Evolutionary conservation across 2,888 invertebrate genomes (phyloP).

Genomic region (Metellina segmentata): DNA sequence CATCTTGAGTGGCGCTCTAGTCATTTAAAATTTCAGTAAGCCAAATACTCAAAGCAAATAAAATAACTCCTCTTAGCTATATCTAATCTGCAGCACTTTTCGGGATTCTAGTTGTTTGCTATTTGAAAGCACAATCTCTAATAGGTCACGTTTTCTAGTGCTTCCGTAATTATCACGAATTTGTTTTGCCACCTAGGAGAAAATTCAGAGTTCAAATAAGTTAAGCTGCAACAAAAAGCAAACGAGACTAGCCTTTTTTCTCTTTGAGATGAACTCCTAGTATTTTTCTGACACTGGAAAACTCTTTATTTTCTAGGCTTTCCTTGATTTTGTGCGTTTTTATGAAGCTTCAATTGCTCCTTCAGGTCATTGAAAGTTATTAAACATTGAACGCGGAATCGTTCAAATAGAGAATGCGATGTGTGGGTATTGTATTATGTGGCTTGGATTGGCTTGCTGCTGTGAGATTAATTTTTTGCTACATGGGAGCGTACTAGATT

Average conservation of each 20-base stretch:
- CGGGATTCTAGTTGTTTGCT: slow-evolving; percentile 64
- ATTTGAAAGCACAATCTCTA: slow-evolving; percentile 66
- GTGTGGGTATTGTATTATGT: not conserved
- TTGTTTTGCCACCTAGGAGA: slow-evolving; percentile 62
- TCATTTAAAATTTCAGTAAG: slow-evolving; percentile 32
- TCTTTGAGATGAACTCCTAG: not conserved
- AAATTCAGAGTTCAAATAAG: slow-evolving; percentile 67
- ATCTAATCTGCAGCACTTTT: slow-evolving; percentile 67
- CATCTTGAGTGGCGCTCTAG: not conserved
- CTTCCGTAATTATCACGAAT: slow-evolving; percentile 69
- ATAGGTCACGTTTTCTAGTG: slow-evolving; percentile 72
- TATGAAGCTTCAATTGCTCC: not conserved
- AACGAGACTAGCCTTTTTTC: slow-evolving; percentile 3
- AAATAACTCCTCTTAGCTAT: slow-evolving; percentile 52
- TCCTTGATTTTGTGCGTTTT: not conserved
- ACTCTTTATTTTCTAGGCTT: not conserved
- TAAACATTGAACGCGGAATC: not conserved
- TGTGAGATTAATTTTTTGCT: too few species aligned
- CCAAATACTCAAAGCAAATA: slow-evolving; percentile 55
- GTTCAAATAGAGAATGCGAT: not conserved
- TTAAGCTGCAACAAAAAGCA: slow-evolving; percentile 5
- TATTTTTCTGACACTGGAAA: slow-evolving; percentile 1
- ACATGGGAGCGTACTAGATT: too few species aligned
- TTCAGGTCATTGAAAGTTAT: not conserved
- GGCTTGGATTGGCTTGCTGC: not conserved